These are phyloP conservation scores for Hypocryptadius cinnamomeus DNA, from an alignment of 2,113 vertebrate species.

Conservation along the genomic window DNA sequence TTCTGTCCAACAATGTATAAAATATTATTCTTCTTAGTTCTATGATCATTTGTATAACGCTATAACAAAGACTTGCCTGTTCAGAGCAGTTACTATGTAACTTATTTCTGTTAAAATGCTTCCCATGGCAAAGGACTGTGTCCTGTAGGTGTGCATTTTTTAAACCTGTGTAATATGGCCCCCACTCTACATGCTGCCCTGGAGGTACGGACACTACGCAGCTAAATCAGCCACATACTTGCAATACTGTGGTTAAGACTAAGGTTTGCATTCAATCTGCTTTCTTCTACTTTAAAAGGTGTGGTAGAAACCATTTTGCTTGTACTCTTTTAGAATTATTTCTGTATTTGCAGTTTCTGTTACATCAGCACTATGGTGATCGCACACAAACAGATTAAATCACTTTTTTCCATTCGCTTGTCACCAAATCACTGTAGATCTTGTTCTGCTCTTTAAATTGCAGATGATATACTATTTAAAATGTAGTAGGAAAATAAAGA, in stretches of 20 bases:
- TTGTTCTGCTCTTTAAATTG: neutral
- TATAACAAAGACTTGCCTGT: neutral
- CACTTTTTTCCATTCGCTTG: neutral
- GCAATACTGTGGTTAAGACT: neutral
- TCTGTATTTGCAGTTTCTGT: neutral
- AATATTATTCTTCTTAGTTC: neutral
- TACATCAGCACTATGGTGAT: neutral
- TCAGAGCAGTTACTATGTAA: neutral
- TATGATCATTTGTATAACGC: neutral
- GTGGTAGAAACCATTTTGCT: neutral
- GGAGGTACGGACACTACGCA: neutral
- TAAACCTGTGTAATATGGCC: neutral
- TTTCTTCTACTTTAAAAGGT: neutral
- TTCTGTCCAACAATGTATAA: neutral
- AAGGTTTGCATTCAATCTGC: neutral
- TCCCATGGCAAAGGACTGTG: neutral
- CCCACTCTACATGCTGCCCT: neutral
- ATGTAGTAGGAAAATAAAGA: neutral
- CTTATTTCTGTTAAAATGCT: neutral
- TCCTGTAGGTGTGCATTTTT: fast-evolving
- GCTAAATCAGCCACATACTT: neutral
- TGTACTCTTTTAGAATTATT: neutral
- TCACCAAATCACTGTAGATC: neutral
- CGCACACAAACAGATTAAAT: neutral
- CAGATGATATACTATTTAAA: neutral